Evolutionary conservation across 2,797 vertebrate genomes (phyloP).

Genomic region (Selene dorsalis): DNA sequence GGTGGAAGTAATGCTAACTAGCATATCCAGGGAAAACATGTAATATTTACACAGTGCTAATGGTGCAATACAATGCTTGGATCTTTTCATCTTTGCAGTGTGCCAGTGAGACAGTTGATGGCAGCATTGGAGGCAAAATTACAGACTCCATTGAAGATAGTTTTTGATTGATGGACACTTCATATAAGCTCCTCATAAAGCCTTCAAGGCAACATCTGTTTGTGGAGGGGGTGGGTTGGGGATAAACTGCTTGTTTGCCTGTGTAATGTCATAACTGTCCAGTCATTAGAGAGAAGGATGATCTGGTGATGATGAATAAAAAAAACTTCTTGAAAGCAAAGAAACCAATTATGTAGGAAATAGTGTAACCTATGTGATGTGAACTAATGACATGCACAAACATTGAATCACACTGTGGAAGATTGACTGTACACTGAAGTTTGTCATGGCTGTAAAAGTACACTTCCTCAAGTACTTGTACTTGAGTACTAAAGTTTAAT

Average conservation of each 20-base stretch:
- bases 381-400: constrained; percentile 7
- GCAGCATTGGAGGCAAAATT: constrained; percentile 61
- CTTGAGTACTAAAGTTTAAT: background rate
- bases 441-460: background rate
- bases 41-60: constrained; percentile 82
- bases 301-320: constrained; percentile 34
- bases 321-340: constrained; percentile 14
- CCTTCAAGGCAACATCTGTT: constrained; percentile 76
- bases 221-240: constrained; percentile 46
- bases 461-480: background rate
- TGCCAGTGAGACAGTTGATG: constrained; percentile 52
- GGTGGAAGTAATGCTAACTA: constrained; percentile 84
- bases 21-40: constrained; percentile 79
- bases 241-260: constrained; percentile 46
- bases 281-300: constrained; percentile 64
- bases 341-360: constrained; percentile 15
- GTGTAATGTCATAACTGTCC: constrained; percentile 50
- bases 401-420: background rate
- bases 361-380: background rate
- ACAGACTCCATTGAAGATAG: constrained; percentile 57
- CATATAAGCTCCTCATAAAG: constrained; percentile 71
- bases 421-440: background rate
- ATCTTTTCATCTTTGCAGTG: constrained; percentile 70
- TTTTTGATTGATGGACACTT: constrained; percentile 79
- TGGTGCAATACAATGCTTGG: constrained; percentile 66